Conservation (phyloP, 2,797 vertebrate species). For the Pipistrellus pygmaeus region DNA sequence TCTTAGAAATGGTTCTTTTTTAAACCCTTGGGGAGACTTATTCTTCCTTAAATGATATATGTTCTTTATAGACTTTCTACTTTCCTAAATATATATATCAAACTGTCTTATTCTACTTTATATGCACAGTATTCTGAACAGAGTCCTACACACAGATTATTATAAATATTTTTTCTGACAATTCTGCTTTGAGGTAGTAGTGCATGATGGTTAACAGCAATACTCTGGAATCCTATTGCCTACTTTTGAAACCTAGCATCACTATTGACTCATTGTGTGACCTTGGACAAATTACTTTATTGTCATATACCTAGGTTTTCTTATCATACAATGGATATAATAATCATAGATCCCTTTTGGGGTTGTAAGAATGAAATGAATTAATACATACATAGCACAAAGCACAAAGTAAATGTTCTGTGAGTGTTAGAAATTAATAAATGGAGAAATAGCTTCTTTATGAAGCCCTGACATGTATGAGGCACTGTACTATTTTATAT, state of each 20-base stretch:
- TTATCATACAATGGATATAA: neutral
- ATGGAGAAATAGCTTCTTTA: neutral
- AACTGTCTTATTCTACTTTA: neutral
- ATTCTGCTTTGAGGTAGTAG: neutral
- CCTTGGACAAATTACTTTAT: neutral
- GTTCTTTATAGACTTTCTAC: neutral
- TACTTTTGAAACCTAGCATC: neutral
- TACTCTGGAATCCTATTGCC: neutral
- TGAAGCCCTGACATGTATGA: neutral
- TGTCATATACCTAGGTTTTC: neutral
- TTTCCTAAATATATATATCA: neutral
- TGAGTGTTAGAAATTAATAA: neutral
- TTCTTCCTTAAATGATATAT: constrained; percentile 27
- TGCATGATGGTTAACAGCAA: neutral
- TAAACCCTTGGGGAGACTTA: neutral
- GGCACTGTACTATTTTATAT: neutral
- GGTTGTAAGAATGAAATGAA: neutral
- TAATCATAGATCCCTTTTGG: neutral
- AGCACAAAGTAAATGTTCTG: neutral
- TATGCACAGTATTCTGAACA: neutral
- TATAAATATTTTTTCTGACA: neutral
- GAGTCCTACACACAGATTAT: neutral
- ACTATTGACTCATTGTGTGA: neutral
- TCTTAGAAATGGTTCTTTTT: neutral
- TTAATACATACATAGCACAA: neutral